Evolutionary conservation across 2,888 invertebrate genomes (phyloP).

Genomic region (Nephrotoma guestfalica): DNA sequence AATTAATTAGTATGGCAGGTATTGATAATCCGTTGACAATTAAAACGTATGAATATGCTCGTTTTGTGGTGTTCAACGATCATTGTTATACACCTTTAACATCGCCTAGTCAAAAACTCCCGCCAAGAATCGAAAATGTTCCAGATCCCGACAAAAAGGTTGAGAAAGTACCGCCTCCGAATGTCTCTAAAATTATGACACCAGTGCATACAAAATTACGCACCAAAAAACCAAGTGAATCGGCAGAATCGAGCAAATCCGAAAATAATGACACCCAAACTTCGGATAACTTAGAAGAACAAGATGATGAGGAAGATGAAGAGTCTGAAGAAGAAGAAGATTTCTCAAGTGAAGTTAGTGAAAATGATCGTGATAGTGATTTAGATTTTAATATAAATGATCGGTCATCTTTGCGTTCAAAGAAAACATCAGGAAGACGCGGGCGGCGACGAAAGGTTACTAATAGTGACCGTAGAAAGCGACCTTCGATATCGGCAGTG

Average conservation of each 20-base stretch:
- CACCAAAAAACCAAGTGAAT: constrained; percentile 6
- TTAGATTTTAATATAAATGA: constrained; percentile 47
- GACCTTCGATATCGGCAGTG: constrained; percentile 21
- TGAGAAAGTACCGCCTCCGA: constrained; percentile 16
- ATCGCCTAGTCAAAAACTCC: constrained; percentile 41
- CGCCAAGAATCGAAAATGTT: background rate
- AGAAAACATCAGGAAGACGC: constrained; percentile 12
- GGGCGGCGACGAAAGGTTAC: constrained; percentile 18
- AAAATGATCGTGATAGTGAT: constrained; percentile 44
- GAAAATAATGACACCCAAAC: constrained; percentile 7
- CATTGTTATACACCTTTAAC: constrained; percentile 66
- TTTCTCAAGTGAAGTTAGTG: constrained; percentile 26
- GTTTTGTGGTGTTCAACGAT: constrained; percentile 50
- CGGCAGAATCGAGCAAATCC: constrained; percentile 3
- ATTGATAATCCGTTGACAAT: constrained; percentile 23
- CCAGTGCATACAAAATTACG: constrained; percentile 17
- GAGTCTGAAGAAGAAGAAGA: constrained; percentile 14
- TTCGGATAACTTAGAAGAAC: constrained; percentile 13
- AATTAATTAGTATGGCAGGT: constrained; percentile 32
- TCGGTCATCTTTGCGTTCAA: constrained; percentile 13
- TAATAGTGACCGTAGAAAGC: constrained; percentile 9
- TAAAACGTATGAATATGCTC: constrained; percentile 24
- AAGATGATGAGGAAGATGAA: constrained; percentile 7
- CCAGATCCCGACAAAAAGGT: constrained; percentile 2
- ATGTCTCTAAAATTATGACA: constrained; percentile 17